Evolutionary conservation across 2,888 invertebrate genomes (phyloP).

Genomic region (Netelia melanura): DNA sequence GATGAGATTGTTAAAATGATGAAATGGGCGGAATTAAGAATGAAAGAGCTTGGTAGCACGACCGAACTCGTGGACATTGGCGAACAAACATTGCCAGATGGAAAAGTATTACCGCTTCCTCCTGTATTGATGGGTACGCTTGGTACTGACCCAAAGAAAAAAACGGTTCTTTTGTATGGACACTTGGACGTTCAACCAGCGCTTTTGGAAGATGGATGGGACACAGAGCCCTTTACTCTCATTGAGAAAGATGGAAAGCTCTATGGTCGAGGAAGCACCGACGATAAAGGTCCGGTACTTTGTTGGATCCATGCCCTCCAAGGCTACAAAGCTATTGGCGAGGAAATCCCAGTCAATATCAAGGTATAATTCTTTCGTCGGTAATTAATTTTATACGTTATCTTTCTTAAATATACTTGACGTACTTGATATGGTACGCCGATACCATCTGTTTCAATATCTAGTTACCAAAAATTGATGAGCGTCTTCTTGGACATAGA

Average conservation of each 20-base stretch:
- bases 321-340: constrained; percentile 91
- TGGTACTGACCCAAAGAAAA: constrained; percentile 93
- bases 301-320: constrained; percentile 98
- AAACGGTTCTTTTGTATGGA: constrained; percentile 97
- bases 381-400: background rate
- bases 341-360: constrained; percentile 90
- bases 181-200: constrained; percentile 99
- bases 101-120: constrained; percentile 91
- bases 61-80: constrained; percentile 92
- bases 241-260: constrained; percentile 95
- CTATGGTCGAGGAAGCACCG: constrained; percentile 96
- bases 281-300: constrained; percentile 97
- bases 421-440: too few species aligned
- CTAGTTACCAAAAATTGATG: too few species aligned
- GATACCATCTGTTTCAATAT: too few species aligned
- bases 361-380: constrained; percentile 83
- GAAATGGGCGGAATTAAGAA: constrained; percentile 90
- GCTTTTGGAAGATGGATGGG: constrained; percentile 96
- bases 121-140: constrained; percentile 93
- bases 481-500: too few species aligned
- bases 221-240: constrained; percentile 96
- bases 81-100: constrained; percentile 90
- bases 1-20: constrained; percentile 94
- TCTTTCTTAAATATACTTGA: too few species aligned
- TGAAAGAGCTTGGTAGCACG: constrained; percentile 90